Evolutionary conservation across 2,113 vertebrate species (phyloP).

Genomic region (Smithornis capensis): DNA sequence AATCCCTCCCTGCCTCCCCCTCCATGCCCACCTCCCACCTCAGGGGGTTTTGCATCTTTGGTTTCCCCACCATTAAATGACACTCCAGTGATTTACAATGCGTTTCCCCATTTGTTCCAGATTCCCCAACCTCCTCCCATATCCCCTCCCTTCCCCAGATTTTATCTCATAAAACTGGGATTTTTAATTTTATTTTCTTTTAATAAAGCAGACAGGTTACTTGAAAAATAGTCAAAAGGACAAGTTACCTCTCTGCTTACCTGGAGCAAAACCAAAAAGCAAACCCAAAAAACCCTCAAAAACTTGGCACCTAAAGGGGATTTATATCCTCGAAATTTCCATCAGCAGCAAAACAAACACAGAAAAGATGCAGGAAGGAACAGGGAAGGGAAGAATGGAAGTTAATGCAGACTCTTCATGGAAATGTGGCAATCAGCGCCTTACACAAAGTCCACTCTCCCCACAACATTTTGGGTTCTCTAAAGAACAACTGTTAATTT

Average conservation of each 20-base stretch:
- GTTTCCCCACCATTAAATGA: constrained; percentile 37
- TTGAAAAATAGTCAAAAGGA: neutral
- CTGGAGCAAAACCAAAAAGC: constrained; percentile 18
- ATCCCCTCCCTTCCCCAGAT: neutral
- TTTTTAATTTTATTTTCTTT: neutral
- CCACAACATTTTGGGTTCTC: neutral
- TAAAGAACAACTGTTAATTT: neutral
- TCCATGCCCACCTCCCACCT: neutral
- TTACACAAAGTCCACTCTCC: neutral
- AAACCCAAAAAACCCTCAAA: neutral
- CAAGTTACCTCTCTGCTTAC: constrained; percentile 35
- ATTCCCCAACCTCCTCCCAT: constrained; percentile 23
- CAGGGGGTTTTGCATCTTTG: constrained; percentile 34
- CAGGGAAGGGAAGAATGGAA: neutral
- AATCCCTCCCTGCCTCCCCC: neutral
- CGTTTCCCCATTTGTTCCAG: neutral
- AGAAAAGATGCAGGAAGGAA: constrained; percentile 2
- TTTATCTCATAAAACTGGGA: constrained; percentile 12
- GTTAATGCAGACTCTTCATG: constrained; percentile 15
- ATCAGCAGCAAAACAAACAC: constrained; percentile 39
- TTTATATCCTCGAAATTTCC: constrained; percentile 61
- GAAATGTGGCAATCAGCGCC: neutral
- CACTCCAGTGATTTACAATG: neutral
- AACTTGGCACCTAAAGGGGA: constrained; percentile 6
- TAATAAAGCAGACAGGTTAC: constrained; percentile 44